Base-by-base conservation (phyloP, 2,113 vertebrate species). In the Pristiophorus japonicus region DNA sequence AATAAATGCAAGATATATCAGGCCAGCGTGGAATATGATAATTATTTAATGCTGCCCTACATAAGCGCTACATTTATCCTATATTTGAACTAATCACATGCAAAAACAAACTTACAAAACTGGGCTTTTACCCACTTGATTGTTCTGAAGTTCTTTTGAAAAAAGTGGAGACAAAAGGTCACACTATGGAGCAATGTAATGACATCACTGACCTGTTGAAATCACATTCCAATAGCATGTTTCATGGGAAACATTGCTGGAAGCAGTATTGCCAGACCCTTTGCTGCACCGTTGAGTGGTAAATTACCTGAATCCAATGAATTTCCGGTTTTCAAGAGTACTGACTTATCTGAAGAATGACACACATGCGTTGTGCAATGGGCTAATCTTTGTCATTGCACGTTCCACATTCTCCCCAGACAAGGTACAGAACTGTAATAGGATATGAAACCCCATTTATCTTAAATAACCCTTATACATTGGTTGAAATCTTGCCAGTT, bases 141-240 rank as follows among this genome's bases (percentile, higher is more conserved):
- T 59, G 12, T 90, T 30, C 87, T 55, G 24, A 30, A 2, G 11
- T 34, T 90, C 55, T n/a, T 34, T 92, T 20, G 6, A 92, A 7
- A 91, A 7, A 62, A n/a, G n/a, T 20, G 8, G n/a, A 63, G 88
- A 92, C 59, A 92, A 92, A 81, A 38, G 88, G 34, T 92, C n/a
- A 38, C 34, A 34, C 45, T 30, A 16, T 88, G 24, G 27, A 63
- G 62, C 34, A 38, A 38, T 92, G 18, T 38, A 92, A 92, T 92
- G n/a, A 92, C 59, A 92, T 92, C 59, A 92, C 62, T 63, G 18
- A 63, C 34, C 88, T 92, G 34, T 62, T 92, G 88, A 62, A 91
- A 92, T 92, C 59, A n/a, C 59, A 92, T 63, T 92, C 87, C 88
- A 63, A 59, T 92, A 42, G 65, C 34, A n/a, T 63, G 34, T 59